Evolutionary conservation across 2,113 vertebrate species (phyloP).

Genomic region (Potamarius usumacintae): DNA sequence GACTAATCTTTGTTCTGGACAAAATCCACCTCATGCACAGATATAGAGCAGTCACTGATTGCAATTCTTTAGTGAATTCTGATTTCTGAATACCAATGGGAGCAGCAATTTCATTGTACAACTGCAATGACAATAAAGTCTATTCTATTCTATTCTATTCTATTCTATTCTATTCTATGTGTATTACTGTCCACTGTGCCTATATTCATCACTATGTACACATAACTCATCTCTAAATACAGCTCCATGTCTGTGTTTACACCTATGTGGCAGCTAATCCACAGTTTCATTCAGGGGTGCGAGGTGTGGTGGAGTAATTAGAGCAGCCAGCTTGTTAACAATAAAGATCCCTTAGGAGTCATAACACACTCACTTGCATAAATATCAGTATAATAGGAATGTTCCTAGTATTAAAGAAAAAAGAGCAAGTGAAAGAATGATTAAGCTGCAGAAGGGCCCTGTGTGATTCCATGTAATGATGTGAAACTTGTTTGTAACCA

Average conservation of each 20-base stretch:
- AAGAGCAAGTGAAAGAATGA: background rate
- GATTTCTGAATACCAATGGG: background rate
- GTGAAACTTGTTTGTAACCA: background rate
- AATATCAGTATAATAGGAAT: background rate
- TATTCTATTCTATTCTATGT: background rate
- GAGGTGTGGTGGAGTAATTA: slow-evolving; percentile 1
- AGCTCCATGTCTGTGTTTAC: background rate
- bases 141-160: too few species aligned
- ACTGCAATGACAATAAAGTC: too few species aligned
- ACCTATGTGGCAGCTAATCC: background rate
- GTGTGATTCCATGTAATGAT: slow-evolving; percentile 1
- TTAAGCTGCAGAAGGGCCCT: background rate
- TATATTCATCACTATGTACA: background rate
- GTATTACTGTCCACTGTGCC: background rate
- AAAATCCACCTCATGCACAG: background rate
- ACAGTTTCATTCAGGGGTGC: background rate
- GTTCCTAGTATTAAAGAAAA: slow-evolving; percentile 4
- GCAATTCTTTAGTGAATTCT: background rate
- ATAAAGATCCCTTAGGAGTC: background rate
- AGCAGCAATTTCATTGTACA: too few species aligned
- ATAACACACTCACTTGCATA: slow-evolving; percentile 7
- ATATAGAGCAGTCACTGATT: background rate
- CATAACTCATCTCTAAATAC: background rate
- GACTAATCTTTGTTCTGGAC: background rate
- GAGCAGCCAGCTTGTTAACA: slow-evolving; percentile 21